These are phyloP conservation scores for Enteromius radiatus DNA, from an alignment of 2,797 vertebrate genomes.

Conservation along the genomic window DNA sequence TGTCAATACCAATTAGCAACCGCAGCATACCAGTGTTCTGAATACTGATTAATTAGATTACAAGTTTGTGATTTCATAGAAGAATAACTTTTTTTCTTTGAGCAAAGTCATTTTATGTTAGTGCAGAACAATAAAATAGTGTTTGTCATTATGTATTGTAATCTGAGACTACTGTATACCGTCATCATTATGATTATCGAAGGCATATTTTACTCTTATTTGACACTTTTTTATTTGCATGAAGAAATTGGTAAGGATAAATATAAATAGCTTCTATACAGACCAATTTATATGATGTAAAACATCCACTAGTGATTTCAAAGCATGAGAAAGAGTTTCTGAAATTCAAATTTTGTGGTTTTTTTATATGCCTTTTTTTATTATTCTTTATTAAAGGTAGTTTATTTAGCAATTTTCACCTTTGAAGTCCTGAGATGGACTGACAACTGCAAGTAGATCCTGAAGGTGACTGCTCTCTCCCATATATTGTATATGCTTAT, in stretches of 20 bases:
- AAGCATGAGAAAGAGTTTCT: background rate
- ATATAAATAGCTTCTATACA: background rate
- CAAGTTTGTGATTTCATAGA: constrained; percentile 6
- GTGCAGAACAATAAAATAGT: background rate
- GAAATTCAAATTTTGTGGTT: background rate
- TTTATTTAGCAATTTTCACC: background rate
- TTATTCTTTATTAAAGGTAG: background rate
- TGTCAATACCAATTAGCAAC: constrained; percentile 69
- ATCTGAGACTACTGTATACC: background rate
- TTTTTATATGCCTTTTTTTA: background rate
- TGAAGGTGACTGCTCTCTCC: background rate
- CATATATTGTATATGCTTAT: background rate
- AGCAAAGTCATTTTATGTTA: background rate
- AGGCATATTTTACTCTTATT: background rate
- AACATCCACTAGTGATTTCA: background rate
- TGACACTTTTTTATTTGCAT: background rate
- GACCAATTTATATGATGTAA: background rate
- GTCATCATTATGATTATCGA: background rate
- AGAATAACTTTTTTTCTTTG: background rate
- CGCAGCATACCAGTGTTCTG: constrained; percentile 50
- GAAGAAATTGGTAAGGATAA: background rate
- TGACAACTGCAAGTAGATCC: background rate
- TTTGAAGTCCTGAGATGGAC: background rate
- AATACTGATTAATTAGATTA: constrained; percentile 42
- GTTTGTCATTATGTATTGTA: background rate